phyloP scores from a whole-genome alignment of 2,113 vertebrate species.

The Pangasianodon gigas region DNA sequence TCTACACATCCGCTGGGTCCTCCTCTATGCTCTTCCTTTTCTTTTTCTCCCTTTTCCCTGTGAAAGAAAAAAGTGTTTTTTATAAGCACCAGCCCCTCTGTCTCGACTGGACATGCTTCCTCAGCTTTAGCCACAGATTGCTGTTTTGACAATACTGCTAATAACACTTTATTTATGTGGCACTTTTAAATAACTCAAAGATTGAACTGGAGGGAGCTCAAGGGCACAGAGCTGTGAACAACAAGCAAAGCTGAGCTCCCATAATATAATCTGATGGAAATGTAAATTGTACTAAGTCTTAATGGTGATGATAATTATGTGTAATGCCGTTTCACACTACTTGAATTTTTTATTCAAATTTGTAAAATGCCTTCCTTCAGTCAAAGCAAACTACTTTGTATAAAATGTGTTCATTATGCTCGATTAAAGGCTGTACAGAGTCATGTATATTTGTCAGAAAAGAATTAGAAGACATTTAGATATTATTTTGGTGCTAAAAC shows the following conservation, averaged over 20 bases:
- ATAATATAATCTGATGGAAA: not conserved
- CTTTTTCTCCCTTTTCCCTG: conserved; percentile 16
- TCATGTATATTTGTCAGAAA: not conserved
- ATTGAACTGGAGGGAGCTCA: not conserved
- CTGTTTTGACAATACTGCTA: not conserved
- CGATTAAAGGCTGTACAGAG: not conserved
- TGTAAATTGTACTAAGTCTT: not conserved
- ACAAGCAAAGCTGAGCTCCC: conserved; percentile 1
- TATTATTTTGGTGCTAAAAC: not conserved
- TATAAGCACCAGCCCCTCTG: not conserved
- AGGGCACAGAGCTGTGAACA: not conserved
- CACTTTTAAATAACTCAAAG: not conserved
- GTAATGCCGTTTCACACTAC: not conserved
- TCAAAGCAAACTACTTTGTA: not conserved
- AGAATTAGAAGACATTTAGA: not conserved
- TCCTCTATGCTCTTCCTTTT: conserved; percentile 54
- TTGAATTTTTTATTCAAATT: not conserved
- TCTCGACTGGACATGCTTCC: not conserved
- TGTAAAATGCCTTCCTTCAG: not conserved
- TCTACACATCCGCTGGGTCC: conserved; percentile 72
- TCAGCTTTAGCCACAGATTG: not conserved
- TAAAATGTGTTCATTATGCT: not conserved
- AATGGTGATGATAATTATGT: not conserved
- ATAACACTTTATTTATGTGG: not conserved
- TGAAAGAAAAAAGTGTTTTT: conserved; percentile 7